Base-by-base conservation (phyloP, 2,888 invertebrate genomes). In the Meliscaeva auricollis region DNA sequence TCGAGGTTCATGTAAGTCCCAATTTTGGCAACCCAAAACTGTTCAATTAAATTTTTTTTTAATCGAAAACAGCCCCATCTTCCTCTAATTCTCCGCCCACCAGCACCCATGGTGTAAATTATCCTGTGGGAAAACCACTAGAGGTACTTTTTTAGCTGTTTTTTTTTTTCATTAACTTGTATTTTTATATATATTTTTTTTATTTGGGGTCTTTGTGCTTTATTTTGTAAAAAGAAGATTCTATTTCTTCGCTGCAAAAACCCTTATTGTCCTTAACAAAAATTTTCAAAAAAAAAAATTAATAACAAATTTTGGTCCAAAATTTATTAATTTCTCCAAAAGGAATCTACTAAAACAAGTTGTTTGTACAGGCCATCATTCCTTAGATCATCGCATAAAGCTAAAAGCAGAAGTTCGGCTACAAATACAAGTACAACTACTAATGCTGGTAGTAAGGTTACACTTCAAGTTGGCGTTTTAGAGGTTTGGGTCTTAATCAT, bases 81-180 rank as follows among this genome's bases (percentile, higher is more conserved):
- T 79, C 76, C 9, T 77, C 85, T 1, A 44, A 77, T 13, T 22
- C 73, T 46, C 41, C 76, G 8, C 72, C 70, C 5, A 15, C 46
- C 41, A 80, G 62, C 48, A 78, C 62, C 8, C 87, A 87, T 26
- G 87, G 87, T 26, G 92, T 94, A 4, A 95, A 96, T 90, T 96
- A 95, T 90, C 96, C 96, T 0, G 94, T 96, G 48, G 97, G 96
- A 52, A 97, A 96, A 92, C 96, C 97, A 0, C 92, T 97, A 50
- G 96, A 97, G 94, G 97, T 97, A 92, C 91, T 13, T 26, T 44
- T 64, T 13, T n/a, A 17, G 0, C 8, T 15, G 17, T 13, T 3
- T 11, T 1, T 22, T 50, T 9, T 8, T 20, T 48, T 58, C 15
- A 17, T 56, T 44, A 17, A 44, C 22, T 48, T 64, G 9, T 32